Base-by-base conservation (phyloP, 2,797 vertebrate genomes). In the Cyclura pinguis region DNA sequence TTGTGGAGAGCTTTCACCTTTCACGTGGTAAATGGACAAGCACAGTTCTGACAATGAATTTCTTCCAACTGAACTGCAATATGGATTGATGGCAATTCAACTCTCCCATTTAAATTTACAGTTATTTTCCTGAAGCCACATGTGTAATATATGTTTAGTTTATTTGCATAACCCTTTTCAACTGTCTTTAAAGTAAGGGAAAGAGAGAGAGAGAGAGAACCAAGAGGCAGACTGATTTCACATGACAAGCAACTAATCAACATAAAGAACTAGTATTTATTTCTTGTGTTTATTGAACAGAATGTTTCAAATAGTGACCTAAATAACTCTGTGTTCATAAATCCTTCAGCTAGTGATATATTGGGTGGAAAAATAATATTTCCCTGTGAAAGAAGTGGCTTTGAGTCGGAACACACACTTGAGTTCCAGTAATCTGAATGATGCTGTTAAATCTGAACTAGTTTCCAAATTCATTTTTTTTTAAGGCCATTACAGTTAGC, bases 401-500 rank as follows among this genome's bases (percentile, higher is more conserved):
- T 96, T 95, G 91, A 94, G 95, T 94, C 96, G 89, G 88, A 94
- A 90, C 57, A 87, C 89, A 95, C 94, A 96, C 95, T 97, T 96
- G 96, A 95, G 93, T 96, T 96, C 95, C 93, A 95, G 95, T 96
- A 91, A 96, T 96, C 94, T 94, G 92, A 87, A 90, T 86, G 93
- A 96, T 94, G 89, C 95, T 96, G 96, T 96, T 96, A 96, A 95
- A 96, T 96, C 97, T 95, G 95, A 97, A 95, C 94, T 94, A 92
- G 93, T 94, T 97, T 97, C 95, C 97, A 97, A 95, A 96, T 93
- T 94, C 95, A 90, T 95, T 95, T 97, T 67, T 72, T 88, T 67
- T 62, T 84, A 97, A 96, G 97, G 97, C 96, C 96, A 96, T 97
- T 97, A 96, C 95, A 95, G 97, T 97, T 97, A 97, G 97, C 96